Base-by-base conservation (phyloP, 2,797 vertebrate species). In the Potorous gilbertii region DNA sequence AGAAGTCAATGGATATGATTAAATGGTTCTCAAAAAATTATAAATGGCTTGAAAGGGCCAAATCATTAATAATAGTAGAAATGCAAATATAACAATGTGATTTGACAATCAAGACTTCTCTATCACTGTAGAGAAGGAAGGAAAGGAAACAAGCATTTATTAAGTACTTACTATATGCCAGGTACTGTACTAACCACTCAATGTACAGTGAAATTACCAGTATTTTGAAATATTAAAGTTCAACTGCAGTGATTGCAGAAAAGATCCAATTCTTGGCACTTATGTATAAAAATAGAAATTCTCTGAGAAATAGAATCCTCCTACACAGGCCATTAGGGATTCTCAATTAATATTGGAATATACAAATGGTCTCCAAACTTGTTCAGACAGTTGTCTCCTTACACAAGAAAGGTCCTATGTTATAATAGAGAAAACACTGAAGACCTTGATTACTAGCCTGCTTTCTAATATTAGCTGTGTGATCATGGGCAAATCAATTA, bases 231-330 rank as follows among this genome's bases (percentile, higher is more conserved):
- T 27, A 81, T 46, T 46, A 27, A 81, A 81, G 21, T 81, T 11
- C 40, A 46, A 46, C 27, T 11, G 0, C 74, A 87, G 40, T 27
- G n/a, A 46, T 28, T 87, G 40, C 40, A 87, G 74, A 87, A 87
- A 4, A 16, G 27, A 52, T 62, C 55, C 18, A 27, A 16, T 5
- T 87, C 54, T 40, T 46, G 14, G 29, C 5, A 8, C n/a, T 29
- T 62, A 31, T 13, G 54, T 29, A 59, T 89, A 87, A 87, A 87
- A 94, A 94, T 2, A 93, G 24, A 92, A 94, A 95, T 59, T 55
- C 74, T 52, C 29, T 56, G 54, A 11, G 8, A 81, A 62, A 90
- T n/a, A 34, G n/a, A 13, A 40, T 56, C 87, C 55, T 55, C 54
- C 54, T 11, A 13, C 87, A 1, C 0, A 62, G 59, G 40, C 28